A percentile compares a stretch with the other conserved stretches of the same genome.
phyloP scores from a whole-genome alignment of 2,888 invertebrate genomes.

The Tachina grossa region DNA sequence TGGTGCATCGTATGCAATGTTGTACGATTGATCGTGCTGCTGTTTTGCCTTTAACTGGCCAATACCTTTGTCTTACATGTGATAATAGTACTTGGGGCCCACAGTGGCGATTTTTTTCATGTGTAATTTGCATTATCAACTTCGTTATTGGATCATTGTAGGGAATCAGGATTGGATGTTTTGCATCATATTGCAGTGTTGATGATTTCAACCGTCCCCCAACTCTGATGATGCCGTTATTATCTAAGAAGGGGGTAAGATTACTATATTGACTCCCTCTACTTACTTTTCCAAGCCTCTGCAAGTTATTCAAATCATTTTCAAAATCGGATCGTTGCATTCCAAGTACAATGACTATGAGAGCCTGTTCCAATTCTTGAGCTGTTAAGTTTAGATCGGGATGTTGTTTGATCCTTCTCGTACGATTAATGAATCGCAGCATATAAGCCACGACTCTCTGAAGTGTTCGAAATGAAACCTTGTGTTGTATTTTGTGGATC shows the following conservation, averaged over 20 bases:
- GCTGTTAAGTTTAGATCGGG: neutral
- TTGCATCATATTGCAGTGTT: neutral
- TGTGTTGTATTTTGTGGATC: too few species aligned
- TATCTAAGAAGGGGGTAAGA: slow-evolving; percentile 7
- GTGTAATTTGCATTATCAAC: neutral
- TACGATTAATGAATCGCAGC: neutral
- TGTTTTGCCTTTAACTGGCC: neutral
- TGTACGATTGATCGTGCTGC: slow-evolving; percentile 3
- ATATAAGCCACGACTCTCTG: neutral
- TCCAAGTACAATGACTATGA: too few species aligned
- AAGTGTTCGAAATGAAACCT: too few species aligned
- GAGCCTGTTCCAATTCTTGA: neutral
- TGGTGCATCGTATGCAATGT: slow-evolving; percentile 6
- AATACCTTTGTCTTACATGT: slow-evolving; percentile 1
- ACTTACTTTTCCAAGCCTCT: neutral
- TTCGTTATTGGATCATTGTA: too few species aligned
- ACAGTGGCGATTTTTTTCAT: slow-evolving; percentile 5
- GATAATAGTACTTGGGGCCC: slow-evolving; percentile 2
- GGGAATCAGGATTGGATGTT: too few species aligned
- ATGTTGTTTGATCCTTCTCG: too few species aligned
- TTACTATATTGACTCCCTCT: neutral
- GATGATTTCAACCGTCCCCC: slow-evolving; percentile 3
- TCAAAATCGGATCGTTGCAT: too few species aligned
- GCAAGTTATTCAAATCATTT: too few species aligned
- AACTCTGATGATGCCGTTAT: slow-evolving; percentile 20